Percentiles rank a stretch among this genome's conserved stretches.
These are phyloP conservation scores for Linnaemya vulpina DNA, from an alignment of 2,888 invertebrate species.

Conservation along the genomic window DNA sequence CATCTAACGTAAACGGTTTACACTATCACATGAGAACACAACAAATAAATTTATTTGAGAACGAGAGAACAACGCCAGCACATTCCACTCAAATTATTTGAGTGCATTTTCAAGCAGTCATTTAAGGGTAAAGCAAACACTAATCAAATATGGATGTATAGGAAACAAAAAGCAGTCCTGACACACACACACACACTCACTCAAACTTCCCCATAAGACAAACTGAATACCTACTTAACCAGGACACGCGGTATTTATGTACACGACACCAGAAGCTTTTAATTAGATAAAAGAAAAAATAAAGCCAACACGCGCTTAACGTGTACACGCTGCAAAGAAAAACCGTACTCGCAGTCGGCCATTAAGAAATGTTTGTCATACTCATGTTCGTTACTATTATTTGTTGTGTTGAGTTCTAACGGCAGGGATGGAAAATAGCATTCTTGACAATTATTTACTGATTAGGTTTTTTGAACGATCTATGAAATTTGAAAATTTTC, in stretches of 20 bases:
- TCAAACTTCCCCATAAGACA: background rate
- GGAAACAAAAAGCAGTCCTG: conserved; percentile 8
- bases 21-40: conserved; percentile 1
- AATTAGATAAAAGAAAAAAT: background rate
- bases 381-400: conserved; percentile 6
- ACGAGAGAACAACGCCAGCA: background rate
- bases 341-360: background rate
- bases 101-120: background rate
- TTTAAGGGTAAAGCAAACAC: conserved; percentile 19
- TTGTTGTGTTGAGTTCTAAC: background rate
- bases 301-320: background rate
- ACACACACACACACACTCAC: background rate
- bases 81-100: conserved; percentile 20
- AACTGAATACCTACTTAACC: background rate
- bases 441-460: no score
- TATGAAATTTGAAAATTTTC: no score
- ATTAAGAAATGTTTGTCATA: conserved; percentile 1
- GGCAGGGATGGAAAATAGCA: background rate
- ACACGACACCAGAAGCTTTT: background rate
- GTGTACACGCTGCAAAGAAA: background rate
- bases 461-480: no score
- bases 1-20: background rate
- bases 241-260: background rate
- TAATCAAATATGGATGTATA: background rate
- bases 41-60: background rate